Evolutionary conservation across 2,888 invertebrate genomes (phyloP), one percentile per base, ranked within the genome.

Genomic region (Dryobota labecula): DNA sequence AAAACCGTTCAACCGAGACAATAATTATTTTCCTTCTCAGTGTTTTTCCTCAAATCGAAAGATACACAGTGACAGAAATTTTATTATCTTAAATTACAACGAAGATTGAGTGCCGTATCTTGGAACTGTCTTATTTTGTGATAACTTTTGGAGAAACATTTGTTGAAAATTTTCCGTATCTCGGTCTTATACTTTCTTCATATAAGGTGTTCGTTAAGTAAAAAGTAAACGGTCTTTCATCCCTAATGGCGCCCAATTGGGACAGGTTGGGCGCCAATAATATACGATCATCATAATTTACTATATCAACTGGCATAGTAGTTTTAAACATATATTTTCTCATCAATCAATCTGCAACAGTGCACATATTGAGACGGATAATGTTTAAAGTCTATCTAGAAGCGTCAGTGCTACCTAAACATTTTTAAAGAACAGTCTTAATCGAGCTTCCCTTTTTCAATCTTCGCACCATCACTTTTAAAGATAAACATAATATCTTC

Each of bases 71-170:
- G 73, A 76, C 73, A 73, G 71, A 76, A 64, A 67, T 74, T 82
- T 74, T 78, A 77, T 81, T 77, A 81, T 65, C 68, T 41, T 53
- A 63, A 83, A 77, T 74, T 77, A 75, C 66, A 61, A 83, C 76
- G 66, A 74, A 71, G 77, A 80, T 82, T 74, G 77, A 83, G 71
- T 65, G 68, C 60, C 45, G 70, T 66, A 62, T 73, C 69, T 61
- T 60, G 11, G 9, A 65, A 49, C 51, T 41, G 56, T 63, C 60
- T 68, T 62, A 68, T 83, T 76, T 64, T 67, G 24, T 58, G 51
- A 67, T 69, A 76, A 71, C 73, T 83, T 80, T 66, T 54, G 0
- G 20, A 41, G 49, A 54, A 62, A 47, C 8, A 73, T 49, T 78
- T 66, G 43, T 62, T 70, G 53, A 61, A 61, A 61, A 61, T 56